These are phyloP conservation scores for Mantis religiosa DNA, from an alignment of 2,888 invertebrate species.

Conservation along the genomic window DNA sequence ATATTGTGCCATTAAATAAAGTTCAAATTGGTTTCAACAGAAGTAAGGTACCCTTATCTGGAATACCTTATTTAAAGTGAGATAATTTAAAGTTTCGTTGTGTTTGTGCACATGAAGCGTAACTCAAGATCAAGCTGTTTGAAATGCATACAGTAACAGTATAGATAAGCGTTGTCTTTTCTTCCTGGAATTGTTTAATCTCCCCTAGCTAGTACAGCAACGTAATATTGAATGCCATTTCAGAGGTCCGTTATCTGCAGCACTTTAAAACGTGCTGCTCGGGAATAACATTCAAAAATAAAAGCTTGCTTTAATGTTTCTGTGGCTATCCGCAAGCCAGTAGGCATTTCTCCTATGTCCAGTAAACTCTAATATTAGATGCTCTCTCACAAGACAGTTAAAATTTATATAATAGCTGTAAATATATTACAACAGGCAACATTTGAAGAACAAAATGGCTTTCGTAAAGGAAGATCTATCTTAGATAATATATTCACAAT, in stretches of 20 bases:
- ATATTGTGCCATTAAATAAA: background rate
- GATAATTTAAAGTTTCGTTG: background rate
- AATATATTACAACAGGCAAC: too few species aligned
- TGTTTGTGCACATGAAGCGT: background rate
- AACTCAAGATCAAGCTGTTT: background rate
- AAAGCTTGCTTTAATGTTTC: background rate
- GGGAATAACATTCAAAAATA: background rate
- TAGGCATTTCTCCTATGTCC: too few species aligned
- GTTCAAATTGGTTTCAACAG: background rate
- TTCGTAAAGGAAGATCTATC: too few species aligned
- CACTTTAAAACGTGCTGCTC: background rate
- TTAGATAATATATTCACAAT: too few species aligned
- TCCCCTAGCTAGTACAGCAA: background rate
- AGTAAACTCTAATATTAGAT: too few species aligned
- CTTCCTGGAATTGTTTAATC: background rate
- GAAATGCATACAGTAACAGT: background rate
- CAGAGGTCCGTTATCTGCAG: background rate
- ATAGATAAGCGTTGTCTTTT: background rate
- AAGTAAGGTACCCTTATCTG: background rate
- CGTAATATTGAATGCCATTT: background rate
- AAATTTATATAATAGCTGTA: too few species aligned
- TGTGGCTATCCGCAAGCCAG: background rate
- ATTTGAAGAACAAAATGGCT: too few species aligned
- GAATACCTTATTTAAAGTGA: background rate
- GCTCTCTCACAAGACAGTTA: too few species aligned